Percentiles rank a stretch among this genome's conserved stretches.
Conservation (phyloP, 2,797 vertebrate species). For the Passerculus sandwichensis region DNA sequence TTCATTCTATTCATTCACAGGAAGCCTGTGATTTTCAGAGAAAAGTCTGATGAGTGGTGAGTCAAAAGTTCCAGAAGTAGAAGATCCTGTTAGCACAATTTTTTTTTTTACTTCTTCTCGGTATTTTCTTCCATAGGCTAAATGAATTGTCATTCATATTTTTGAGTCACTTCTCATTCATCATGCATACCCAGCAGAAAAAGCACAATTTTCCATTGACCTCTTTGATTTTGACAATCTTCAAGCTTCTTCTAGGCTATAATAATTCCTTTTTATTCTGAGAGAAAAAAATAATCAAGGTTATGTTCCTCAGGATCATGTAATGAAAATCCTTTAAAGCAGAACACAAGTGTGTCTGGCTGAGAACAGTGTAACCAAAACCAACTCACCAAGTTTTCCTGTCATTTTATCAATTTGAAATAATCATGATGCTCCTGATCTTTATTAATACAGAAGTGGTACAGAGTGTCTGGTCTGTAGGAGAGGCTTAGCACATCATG, state of each 20-base stretch:
- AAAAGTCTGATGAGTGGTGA: neutral
- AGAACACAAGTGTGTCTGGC: neutral
- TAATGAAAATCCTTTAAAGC: neutral
- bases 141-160: neutral
- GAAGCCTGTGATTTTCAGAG: neutral
- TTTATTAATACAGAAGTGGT: neutral
- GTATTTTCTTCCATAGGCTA: neutral
- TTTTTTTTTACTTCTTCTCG: neutral
- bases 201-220: neutral
- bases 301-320: neutral
- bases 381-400: neutral
- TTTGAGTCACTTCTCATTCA: neutral
- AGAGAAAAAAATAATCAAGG: neutral
- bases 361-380: neutral
- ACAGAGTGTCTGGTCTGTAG: neutral
- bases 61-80: neutral
- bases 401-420: neutral
- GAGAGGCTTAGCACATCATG: neutral
- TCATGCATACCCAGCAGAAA: neutral
- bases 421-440: neutral
- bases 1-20: neutral
- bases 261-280: neutral
- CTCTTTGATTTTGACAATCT: neutral
- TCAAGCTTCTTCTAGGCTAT: neutral
- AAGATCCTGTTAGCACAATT: neutral